Evolutionary conservation across 2,888 invertebrate species (phyloP).

Genomic region (Steinernema carpocapsae): DNA sequence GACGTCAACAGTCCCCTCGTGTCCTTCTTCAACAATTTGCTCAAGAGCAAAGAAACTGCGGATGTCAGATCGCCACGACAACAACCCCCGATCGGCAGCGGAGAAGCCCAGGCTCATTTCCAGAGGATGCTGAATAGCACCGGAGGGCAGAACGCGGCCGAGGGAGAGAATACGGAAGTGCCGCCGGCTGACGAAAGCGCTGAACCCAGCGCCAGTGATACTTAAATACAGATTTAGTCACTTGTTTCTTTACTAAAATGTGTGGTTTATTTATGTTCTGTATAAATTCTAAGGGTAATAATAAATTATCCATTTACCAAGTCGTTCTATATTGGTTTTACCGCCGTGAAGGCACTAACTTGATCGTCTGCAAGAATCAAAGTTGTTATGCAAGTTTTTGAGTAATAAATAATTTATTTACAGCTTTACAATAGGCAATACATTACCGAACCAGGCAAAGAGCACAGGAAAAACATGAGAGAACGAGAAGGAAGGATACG

Average conservation of each 20-base stretch:
- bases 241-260: too few relatives aligned
- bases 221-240: not conserved
- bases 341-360: too few relatives aligned
- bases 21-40: conserved; percentile 64
- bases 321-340: too few relatives aligned
- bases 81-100: conserved; percentile 31
- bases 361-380: too few relatives aligned
- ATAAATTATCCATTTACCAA: too few relatives aligned
- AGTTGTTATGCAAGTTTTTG: too few relatives aligned
- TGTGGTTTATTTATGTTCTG: too few relatives aligned
- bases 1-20: conserved; percentile 61
- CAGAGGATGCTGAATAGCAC: conserved; percentile 36
- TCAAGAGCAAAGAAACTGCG: conserved; percentile 50
- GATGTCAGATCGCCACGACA: conserved; percentile 31
- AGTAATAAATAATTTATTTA: conserved; percentile 33
- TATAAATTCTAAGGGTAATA: too few relatives aligned
- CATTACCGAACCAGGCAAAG: not conserved
- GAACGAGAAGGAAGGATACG: not conserved
- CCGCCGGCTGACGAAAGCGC: not conserved
- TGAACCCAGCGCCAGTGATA: not conserved
- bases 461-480: not conserved
- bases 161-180: not conserved
- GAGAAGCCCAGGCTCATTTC: conserved; percentile 40
- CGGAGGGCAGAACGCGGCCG: not conserved
- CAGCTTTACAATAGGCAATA: conserved; percentile 19